Conservation (phyloP, 92 coral and sea anemone species). For the Umimayanthus kanabou region DNA sequence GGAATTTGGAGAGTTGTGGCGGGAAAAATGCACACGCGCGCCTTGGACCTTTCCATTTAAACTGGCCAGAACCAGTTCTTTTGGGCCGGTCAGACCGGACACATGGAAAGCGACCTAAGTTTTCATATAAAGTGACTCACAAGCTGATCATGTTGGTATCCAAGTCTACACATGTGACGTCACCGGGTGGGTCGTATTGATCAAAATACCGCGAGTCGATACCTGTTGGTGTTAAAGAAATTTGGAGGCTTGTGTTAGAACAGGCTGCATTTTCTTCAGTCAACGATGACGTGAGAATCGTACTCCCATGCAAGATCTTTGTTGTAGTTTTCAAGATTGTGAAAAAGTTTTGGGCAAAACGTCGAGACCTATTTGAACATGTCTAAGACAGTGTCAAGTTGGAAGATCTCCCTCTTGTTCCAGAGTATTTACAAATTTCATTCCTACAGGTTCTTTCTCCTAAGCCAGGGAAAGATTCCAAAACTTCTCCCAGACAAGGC, state of each 20-base stretch:
- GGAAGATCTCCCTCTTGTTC: too few species aligned
- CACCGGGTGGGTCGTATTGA: constrained; percentile 98
- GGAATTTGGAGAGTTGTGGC: too few species aligned
- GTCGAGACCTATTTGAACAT: neutral
- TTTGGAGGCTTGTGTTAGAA: neutral
- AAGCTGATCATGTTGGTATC: constrained; percentile 89
- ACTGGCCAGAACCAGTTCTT: too few species aligned
- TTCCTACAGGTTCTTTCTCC: too few species aligned
- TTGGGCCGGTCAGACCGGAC: too few species aligned
- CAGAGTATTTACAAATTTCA: too few species aligned
- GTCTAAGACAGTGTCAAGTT: neutral
- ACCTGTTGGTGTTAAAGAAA: constrained; percentile 48
- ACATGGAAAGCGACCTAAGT: neutral
- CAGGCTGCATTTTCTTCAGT: neutral
- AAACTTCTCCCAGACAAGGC: too few species aligned
- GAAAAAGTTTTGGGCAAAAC: too few species aligned
- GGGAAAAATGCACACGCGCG: too few species aligned
- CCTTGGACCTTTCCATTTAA: too few species aligned
- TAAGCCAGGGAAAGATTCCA: too few species aligned
- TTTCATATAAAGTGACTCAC: constrained; percentile 55
- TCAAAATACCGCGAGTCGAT: constrained; percentile 97
- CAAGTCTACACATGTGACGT: constrained; percentile 90
- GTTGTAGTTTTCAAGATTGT: too few species aligned
- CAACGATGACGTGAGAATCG: neutral
- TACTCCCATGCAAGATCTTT: neutral